These are phyloP conservation scores for Pogonomyrmex californicus DNA, from an alignment of 1,140 invertebrate species.

Conservation along the genomic window DNA sequence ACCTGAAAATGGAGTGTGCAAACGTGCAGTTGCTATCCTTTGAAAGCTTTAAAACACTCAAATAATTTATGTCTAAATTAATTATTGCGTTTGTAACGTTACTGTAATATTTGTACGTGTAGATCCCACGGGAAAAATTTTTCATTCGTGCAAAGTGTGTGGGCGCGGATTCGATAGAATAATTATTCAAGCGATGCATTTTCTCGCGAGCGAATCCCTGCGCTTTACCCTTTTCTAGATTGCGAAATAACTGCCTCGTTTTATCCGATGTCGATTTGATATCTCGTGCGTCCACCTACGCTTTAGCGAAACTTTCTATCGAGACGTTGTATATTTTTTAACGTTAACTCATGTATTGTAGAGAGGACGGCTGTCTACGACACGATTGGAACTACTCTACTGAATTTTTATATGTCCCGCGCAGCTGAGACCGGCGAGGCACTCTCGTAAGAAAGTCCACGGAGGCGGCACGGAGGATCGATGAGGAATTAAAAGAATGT, in stretches of 20 bases:
- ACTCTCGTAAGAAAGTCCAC: constrained; percentile 19
- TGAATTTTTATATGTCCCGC: constrained; percentile 54
- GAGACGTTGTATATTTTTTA: constrained; percentile 4
- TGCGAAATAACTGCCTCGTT: constrained; percentile 19
- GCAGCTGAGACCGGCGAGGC: constrained; percentile 33
- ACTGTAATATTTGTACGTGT: background rate
- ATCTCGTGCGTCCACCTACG: constrained; percentile 26
- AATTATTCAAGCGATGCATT: constrained; percentile 21
- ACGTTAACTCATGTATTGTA: constrained; percentile 19
- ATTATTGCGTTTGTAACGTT: background rate
- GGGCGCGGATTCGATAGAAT: constrained; percentile 7
- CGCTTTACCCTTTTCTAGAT: background rate
- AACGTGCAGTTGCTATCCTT: background rate
- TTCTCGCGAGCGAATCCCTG: background rate
- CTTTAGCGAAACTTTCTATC: constrained; percentile 42
- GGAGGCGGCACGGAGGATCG: constrained; percentile 13
- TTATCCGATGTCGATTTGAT: constrained; percentile 29
- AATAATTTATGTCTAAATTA: constrained; percentile 43
- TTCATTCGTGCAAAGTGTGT: background rate
- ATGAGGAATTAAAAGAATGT: constrained; percentile 59
- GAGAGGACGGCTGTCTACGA: background rate
- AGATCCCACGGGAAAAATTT: background rate
- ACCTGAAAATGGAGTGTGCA: background rate
- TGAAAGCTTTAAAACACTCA: background rate
- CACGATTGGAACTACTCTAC: constrained; percentile 35